Base-by-base conservation (phyloP, 2,113 vertebrate genomes). In the Aramus guarauna region DNA sequence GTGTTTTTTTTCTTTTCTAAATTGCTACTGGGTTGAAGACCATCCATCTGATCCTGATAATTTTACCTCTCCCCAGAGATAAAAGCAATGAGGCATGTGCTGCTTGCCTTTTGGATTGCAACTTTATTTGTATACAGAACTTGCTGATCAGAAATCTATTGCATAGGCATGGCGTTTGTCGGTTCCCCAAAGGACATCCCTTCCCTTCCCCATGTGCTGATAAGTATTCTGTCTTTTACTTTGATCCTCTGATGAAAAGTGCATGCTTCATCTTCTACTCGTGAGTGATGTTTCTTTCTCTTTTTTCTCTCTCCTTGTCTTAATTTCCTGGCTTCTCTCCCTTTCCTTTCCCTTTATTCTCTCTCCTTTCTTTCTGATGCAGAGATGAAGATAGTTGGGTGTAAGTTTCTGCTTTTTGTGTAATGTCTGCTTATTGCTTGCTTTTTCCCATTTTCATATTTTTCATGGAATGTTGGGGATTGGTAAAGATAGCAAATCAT, bases 311-410 rank as follows among this genome's bases (percentile, higher is more conserved):
- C 96, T 97, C 93, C 92, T 97, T 98, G 90, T 96, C 97, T 97
- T 96, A 97, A 97, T 97, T 93, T 98, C 85, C 96, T 98, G 89
- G 95, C 97, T 98, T 88, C 78, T 98, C 88, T 97, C 85, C 96
- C 53, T 95, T 95, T 96, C 92, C 93, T 98, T 97, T 95, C 89
- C 97, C 95, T 95, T 97, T 97, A 90, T 97, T 97, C 83, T 97
- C 82, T 95, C 88, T 89, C 89, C 92, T 98, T 97, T 97, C 96
- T 98, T 97, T 98, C 96, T 98, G 98, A 97, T 97, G 97, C 98
- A 99, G 98, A 99, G 97, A 98, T 98, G 98, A 99, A 98, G 98
- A 98, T 98, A 98, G 98, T 98, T 98, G 98, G 98, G 98, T 98
- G 98, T 99, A 99, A 99, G 98, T 99, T 97, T 88, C 95, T 96